Evolutionary conservation across 2,113 vertebrate genomes (phyloP).

Genomic region (Ictalurus punctatus): DNA sequence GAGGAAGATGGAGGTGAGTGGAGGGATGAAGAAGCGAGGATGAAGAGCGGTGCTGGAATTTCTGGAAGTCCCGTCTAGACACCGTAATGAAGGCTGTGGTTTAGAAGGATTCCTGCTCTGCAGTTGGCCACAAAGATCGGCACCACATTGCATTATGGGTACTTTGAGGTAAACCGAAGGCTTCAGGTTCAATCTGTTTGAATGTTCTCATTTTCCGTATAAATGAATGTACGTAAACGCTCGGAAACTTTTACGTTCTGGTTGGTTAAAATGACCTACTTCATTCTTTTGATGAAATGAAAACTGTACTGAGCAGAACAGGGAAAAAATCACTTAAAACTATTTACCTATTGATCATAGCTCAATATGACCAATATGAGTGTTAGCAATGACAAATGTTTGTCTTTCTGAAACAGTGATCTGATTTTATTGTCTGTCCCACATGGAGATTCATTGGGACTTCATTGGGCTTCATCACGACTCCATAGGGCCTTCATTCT

Average conservation of each 20-base stretch:
- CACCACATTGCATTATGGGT: slow-evolving; percentile 40
- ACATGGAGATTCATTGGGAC: background rate
- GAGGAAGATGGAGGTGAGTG: slow-evolving; percentile 29
- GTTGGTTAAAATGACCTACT: background rate
- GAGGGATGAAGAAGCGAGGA: slow-evolving; percentile 30
- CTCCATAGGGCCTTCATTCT: background rate
- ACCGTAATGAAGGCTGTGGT: slow-evolving; percentile 69
- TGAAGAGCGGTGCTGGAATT: slow-evolving; percentile 47
- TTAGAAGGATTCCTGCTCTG: slow-evolving; percentile 46
- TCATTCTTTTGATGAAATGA: background rate
- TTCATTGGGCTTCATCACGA: background rate
- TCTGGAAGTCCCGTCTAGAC: slow-evolving; percentile 70
- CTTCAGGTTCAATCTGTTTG: slow-evolving; percentile 32
- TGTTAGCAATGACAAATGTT: background rate
- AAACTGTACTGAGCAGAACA: background rate
- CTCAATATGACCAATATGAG: background rate
- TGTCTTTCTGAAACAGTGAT: background rate
- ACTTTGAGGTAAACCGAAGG: slow-evolving; percentile 50
- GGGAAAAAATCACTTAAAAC: background rate
- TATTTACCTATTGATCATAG: background rate
- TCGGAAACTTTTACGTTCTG: background rate
- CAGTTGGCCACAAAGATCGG: slow-evolving; percentile 24
- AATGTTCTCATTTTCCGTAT: slow-evolving; percentile 27
- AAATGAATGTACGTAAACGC: background rate
- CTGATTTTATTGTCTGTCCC: background rate